These are phyloP conservation scores for Isichthys henryi DNA, from an alignment of 2,113 vertebrate species.

Conservation along the genomic window DNA sequence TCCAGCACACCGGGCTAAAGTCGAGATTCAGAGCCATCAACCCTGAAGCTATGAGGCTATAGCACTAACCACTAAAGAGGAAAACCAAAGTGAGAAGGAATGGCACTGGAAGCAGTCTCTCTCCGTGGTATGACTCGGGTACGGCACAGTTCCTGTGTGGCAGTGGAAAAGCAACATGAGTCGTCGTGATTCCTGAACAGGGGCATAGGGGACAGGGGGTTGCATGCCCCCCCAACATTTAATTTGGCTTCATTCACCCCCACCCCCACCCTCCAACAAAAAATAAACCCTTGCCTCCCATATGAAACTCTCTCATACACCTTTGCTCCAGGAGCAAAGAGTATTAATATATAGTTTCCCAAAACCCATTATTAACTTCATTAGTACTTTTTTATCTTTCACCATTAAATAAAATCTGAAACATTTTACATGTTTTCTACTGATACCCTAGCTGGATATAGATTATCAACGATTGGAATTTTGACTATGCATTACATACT, in stretches of 20 bases:
- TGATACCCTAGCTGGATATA: background rate
- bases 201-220: background rate
- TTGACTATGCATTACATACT: background rate
- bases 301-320: background rate
- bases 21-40: background rate
- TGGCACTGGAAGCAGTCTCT: background rate
- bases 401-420: background rate
- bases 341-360: background rate
- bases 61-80: background rate
- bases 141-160: background rate
- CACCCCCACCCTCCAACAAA: background rate
- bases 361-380: background rate
- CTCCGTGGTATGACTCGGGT: background rate
- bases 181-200: background rate
- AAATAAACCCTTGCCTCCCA: background rate
- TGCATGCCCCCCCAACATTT: background rate
- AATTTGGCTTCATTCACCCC: background rate
- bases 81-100: background rate
- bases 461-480: background rate
- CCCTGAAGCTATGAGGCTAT: background rate
- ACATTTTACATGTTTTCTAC: background rate
- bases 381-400: background rate
- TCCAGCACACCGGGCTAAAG: background rate
- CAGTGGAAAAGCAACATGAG: background rate
- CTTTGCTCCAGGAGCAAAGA: background rate